phyloP scores from a whole-genome alignment of 2,888 invertebrate genomes.

The Leptopilina myrica region DNA sequence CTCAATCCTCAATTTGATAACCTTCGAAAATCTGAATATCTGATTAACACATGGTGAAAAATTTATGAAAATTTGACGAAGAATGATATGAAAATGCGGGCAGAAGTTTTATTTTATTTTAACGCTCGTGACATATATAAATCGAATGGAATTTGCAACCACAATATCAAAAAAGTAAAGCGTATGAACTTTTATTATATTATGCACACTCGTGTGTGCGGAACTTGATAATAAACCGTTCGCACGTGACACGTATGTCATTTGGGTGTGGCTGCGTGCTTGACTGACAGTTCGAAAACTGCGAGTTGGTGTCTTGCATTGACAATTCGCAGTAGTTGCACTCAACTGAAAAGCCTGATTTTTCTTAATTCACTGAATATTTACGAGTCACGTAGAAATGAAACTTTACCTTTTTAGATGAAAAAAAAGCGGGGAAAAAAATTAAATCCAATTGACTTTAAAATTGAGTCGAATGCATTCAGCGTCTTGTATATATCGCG shows the following conservation, averaged over 20 bases:
- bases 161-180: constrained; percentile 22
- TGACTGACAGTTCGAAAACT: constrained; percentile 43
- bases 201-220: constrained; percentile 16
- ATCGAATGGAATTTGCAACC: constrained; percentile 27
- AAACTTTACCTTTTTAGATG: constrained; percentile 26
- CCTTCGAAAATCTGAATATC: too few species aligned
- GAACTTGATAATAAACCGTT: constrained; percentile 35
- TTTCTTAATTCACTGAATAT: constrained; percentile 37
- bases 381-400: constrained; percentile 35
- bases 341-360: constrained; percentile 33
- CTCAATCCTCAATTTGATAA: too few species aligned
- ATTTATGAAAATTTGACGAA: too few species aligned
- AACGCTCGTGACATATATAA: too few species aligned
- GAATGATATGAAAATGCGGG: too few species aligned
- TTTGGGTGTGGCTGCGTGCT: constrained; percentile 43
- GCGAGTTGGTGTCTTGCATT: constrained; percentile 32
- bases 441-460: constrained; percentile 27
- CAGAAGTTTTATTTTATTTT: too few species aligned
- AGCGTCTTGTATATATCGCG: background rate
- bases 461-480: constrained; percentile 9
- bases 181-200: constrained; percentile 16
- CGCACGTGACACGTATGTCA: constrained; percentile 41
- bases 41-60: too few species aligned
- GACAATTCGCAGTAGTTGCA: constrained; percentile 38
- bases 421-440: background rate